phyloP scores from a whole-genome alignment of 1,140 invertebrate genomes.

The Drosophila malerkotliana region DNA sequence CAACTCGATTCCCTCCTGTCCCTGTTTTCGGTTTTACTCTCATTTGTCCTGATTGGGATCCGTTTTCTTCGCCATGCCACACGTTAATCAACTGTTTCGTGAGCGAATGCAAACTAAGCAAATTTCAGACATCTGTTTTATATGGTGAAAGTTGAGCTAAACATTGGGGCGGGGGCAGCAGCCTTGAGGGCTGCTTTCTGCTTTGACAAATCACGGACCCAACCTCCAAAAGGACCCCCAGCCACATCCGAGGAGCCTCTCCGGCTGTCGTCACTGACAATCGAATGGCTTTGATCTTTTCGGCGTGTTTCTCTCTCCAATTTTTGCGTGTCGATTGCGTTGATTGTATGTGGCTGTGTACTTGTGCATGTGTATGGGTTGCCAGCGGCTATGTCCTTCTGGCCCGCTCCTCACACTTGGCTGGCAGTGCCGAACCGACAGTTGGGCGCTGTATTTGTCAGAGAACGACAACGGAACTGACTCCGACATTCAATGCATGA shows the following conservation, averaged over 20 bases:
- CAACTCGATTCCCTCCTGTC: not conserved
- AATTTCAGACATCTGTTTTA: constrained; percentile 55
- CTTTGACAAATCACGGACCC: constrained; percentile 75
- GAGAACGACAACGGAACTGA: constrained; percentile 50
- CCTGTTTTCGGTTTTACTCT: constrained; percentile 16
- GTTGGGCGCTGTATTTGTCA: constrained; percentile 67
- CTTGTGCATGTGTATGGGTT: constrained; percentile 4
- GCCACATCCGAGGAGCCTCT: constrained; percentile 28
- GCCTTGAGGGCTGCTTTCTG: constrained; percentile 44
- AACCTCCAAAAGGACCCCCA: constrained; percentile 6
- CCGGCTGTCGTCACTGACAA: constrained; percentile 64
- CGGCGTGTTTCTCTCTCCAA: constrained; percentile 53
- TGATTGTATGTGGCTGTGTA: constrained; percentile 31
- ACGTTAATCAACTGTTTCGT: constrained; percentile 42
- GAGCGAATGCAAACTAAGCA: constrained; percentile 50
- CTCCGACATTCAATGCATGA: constrained; percentile 73
- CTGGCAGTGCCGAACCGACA: constrained; percentile 39
- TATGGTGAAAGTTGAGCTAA: constrained; percentile 45
- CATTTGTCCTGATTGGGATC: constrained; percentile 26
- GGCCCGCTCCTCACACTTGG: constrained; percentile 18
- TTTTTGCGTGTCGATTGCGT: constrained; percentile 75
- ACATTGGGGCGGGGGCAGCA: constrained; percentile 30
- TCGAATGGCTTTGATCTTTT: constrained; percentile 80
- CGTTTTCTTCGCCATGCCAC: constrained; percentile 1
- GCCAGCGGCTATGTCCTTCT: constrained; percentile 40